These are phyloP conservation scores for Polymixis flavicincta DNA, from an alignment of 2,888 invertebrate genomes.

Conservation along the genomic window DNA sequence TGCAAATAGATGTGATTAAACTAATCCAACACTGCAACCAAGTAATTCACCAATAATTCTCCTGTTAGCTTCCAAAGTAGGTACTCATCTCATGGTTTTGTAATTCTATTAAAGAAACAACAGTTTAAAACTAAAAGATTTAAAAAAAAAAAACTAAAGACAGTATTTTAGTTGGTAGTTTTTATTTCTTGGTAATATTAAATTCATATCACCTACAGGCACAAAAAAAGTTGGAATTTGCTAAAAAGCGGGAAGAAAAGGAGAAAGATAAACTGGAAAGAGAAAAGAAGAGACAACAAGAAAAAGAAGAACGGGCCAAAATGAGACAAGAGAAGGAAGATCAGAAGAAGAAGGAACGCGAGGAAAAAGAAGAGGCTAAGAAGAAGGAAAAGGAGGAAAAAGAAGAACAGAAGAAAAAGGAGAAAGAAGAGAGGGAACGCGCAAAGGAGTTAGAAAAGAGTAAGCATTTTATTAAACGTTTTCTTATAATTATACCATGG, in stretches of 20 bases:
- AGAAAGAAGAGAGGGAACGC: conserved; percentile 89
- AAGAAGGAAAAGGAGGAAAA: conserved; percentile 88
- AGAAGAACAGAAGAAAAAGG: conserved; percentile 88
- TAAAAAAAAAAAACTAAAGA: neutral
- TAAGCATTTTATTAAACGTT: conserved; percentile 62
- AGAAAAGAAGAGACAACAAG: conserved; percentile 84
- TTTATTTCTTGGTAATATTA: neutral
- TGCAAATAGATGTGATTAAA: neutral
- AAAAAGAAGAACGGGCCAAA: conserved; percentile 87
- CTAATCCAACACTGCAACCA: neutral
- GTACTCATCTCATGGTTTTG: neutral
- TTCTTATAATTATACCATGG: too few relatives aligned
- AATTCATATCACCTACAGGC: conserved; percentile 74
- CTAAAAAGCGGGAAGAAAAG: conserved; percentile 90
- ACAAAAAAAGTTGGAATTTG: conserved; percentile 90
- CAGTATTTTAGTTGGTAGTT: neutral
- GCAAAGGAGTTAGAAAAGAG: conserved; percentile 90
- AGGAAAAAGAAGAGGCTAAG: conserved; percentile 87
- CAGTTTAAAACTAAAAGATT: neutral
- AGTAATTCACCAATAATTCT: neutral
- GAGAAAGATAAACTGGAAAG: conserved; percentile 87
- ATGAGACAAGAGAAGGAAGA: conserved; percentile 86
- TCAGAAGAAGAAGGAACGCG: conserved; percentile 81
- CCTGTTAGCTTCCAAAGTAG: neutral
- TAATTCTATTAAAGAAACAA: neutral